Base-by-base conservation (phyloP, 2,888 invertebrate genomes). In the Chironomus riparius region DNA sequence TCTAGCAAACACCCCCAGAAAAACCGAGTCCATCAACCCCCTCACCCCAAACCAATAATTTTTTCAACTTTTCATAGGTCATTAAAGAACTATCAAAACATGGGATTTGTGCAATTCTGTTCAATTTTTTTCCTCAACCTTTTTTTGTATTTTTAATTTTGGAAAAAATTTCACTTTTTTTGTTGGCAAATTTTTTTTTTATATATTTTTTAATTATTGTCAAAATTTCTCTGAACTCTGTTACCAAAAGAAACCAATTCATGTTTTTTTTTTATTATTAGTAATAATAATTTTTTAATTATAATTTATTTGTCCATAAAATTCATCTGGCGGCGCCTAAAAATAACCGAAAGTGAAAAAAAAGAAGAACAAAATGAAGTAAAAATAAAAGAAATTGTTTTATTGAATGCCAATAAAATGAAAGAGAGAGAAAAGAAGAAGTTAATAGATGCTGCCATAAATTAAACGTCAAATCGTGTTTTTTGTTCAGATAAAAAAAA, bases 41-140 rank as follows among this genome's bases (percentile, higher is more conserved):
- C 56, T 7, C 15, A 15, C 4, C n/a, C 18, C 28, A 15, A 56
- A 56, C 6, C 1, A 56, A 56, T 56, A 15, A 56, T 56, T 56
- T 15, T n/a, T 38, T 38, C 38, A 38, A 38, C 38, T 38, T 38
- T 38, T 38, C 38, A 38, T 38, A 38, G 18, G n/a, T 56, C 50
- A 38, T 38, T 15, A 62, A 65, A 65, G 13, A 65, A 2, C 21
- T 22, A 65, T 65, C 13, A 65, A 24, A 65, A 65, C n/a, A 22
- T 65, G 65, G 65, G 65, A 65, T 65, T 65, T 65, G 65, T 65
- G 65, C 65, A 65, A 65, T 65, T 65, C 21, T 65, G 65, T 65
- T 65, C 13, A 65, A 24, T 10, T 65, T n/a, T n/a, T 50, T 56
- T 56, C 56, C 56, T 56, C 56, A 65, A 65, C 5, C 4, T 65